These are phyloP conservation scores for Marasmarcha lunaedactyla DNA, from an alignment of 2,888 invertebrate genomes.

Conservation along the genomic window DNA sequence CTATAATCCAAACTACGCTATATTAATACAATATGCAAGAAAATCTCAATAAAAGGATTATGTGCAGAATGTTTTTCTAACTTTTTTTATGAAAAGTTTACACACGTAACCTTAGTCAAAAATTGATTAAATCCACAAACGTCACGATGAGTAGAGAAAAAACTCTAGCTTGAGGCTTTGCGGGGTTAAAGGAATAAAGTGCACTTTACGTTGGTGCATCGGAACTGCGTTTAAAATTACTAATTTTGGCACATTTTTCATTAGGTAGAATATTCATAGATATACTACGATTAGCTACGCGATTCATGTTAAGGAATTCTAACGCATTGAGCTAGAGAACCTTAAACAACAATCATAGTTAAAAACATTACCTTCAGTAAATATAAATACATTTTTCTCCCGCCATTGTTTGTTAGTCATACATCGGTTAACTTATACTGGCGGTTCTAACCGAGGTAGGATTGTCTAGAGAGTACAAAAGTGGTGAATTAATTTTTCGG, in stretches of 20 bases:
- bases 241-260: conserved; percentile 20
- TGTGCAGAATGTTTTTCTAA: conserved; percentile 24
- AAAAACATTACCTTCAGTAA: too few species aligned
- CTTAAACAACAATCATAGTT: too few species aligned
- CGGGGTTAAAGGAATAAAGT: conserved; percentile 34
- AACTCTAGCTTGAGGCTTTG: conserved; percentile 39
- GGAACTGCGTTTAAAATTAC: conserved; percentile 6
- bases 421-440: too few species aligned
- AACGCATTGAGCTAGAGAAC: too few species aligned
- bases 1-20: conserved; percentile 58
- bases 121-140: conserved; percentile 28
- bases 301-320: too few species aligned
- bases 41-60: conserved; percentile 39
- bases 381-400: too few species aligned
- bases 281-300: too few species aligned
- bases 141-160: conserved; percentile 22
- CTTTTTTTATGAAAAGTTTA: conserved; percentile 19
- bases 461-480: too few species aligned
- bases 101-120: conserved; percentile 25
- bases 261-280: too few species aligned
- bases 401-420: too few species aligned
- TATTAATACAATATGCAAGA: conserved; percentile 60
- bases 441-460: too few species aligned
- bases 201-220: conserved; percentile 25
- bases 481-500: too few species aligned